phyloP scores from a whole-genome alignment of 30 jellyfish, hydroid and myxozoan species.

The Cassiopea xamachana region DNA sequence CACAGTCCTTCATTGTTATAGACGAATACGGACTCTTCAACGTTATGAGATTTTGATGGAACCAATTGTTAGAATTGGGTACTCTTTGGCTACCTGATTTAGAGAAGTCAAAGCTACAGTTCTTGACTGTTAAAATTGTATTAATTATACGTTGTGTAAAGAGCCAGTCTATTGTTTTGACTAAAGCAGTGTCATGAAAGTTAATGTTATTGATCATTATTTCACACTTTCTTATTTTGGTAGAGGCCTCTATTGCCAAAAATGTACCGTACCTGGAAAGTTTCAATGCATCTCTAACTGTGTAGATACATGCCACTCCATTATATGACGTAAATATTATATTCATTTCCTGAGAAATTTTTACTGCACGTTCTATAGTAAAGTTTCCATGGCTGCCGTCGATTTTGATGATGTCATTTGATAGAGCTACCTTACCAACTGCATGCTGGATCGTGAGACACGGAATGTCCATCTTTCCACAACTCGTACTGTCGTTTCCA shows the following conservation, averaged over 20 bases:
- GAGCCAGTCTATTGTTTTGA: background rate
- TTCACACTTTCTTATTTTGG: background rate
- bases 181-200: background rate
- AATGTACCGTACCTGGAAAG: background rate
- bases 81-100: no score
- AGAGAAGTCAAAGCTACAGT: no score
- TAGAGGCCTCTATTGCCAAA: background rate
- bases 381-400: background rate
- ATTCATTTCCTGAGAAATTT: background rate
- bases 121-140: no score
- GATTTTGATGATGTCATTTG: background rate
- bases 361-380: background rate
- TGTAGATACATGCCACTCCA: conserved; percentile 2
- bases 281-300: no score
- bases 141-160: no score
- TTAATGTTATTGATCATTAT: background rate
- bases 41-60: background rate
- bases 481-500: conserved; percentile 1
- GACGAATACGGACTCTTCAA: background rate
- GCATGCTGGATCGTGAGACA: conserved; percentile 18
- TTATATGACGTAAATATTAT: conserved; percentile 14
- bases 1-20: background rate
- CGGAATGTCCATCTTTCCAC: background rate
- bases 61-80: background rate
- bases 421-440: background rate